phyloP scores from a whole-genome alignment of 2,113 vertebrate species.

The Sigmodon hispidus region DNA sequence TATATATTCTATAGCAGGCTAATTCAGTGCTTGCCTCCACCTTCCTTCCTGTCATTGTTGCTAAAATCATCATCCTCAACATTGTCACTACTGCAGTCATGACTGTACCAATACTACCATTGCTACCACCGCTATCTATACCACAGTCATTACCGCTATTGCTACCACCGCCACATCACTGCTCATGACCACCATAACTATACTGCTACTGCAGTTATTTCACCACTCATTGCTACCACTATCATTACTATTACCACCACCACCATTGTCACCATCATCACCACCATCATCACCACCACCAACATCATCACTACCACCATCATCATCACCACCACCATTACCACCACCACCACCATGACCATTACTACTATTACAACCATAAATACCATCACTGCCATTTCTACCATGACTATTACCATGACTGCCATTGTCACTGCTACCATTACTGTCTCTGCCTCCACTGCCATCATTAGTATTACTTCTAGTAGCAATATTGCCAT shows the following conservation, averaged over 20 bases:
- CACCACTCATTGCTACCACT: neutral
- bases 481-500: neutral
- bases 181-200: neutral
- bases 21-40: neutral
- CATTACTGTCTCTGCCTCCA: neutral
- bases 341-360: neutral
- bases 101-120: rapidly evolving
- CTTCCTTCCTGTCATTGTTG: too few relatives aligned
- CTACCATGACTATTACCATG: neutral
- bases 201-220: neutral
- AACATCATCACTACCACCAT: too few relatives aligned
- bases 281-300: neutral
- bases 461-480: neutral
- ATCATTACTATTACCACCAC: neutral
- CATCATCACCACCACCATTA: neutral
- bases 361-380: neutral
- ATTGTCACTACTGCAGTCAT: neutral
- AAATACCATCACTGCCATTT: too few relatives aligned
- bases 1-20: neutral
- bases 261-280: too few relatives aligned
- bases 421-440: too few relatives aligned
- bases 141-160: neutral
- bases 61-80: too few relatives aligned
- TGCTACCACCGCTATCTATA: too few relatives aligned
- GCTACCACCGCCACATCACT: too few relatives aligned